Base-by-base conservation (phyloP, 2,888 invertebrate genomes). In the Harpagoxenus sublaevis region DNA sequence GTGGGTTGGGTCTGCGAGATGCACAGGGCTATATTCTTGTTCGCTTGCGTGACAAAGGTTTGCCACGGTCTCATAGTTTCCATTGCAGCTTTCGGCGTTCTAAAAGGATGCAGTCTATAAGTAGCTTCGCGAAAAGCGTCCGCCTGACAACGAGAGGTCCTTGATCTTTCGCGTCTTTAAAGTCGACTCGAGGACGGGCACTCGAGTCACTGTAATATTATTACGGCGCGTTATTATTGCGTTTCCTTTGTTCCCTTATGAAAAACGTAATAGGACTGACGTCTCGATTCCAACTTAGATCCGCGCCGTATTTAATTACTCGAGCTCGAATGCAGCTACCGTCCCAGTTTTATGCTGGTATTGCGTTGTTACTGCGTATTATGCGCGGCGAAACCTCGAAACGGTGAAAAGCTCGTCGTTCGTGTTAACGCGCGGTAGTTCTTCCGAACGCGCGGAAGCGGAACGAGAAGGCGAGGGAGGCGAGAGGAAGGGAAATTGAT, bases 251-350 rank as follows among this genome's bases (percentile, higher is more conserved):
- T 81, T 60, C 79, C 31, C 45, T 73, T 60, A 39, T 81, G 79
- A 73, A 81, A 81, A 73, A 73, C 60, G 51, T 81, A 81, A 81
- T 73, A 73, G 73, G 60, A 62, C 79, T 79, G 79, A 71, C 45
- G 57, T 60, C 79, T 71, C 73, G 73, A 81, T 81, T 73, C 23
- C 73, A 81, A 81, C 39, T 81, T 35, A 48, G 73, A 81, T 48
- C 23, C 18, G 28, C 60, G 23, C 28, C 6, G 57, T 60, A 81
- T 81, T 81, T 81, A 73, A 81, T 81, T 73, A 73, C 60, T 81
- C 60, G 12, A 23, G 48, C 79, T 60, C 79, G 79, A 71, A 60
- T 71, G 48, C 60, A 81, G 35, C 60, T 53, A 10, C 35, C 70
- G 18, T 60, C 60, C 28, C 12, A 79, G 60, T 73, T 81, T 81